Evolutionary conservation across 2,888 invertebrate species (phyloP), one percentile per base, ranked within the genome.

Genomic region (Lasius platythorax): DNA sequence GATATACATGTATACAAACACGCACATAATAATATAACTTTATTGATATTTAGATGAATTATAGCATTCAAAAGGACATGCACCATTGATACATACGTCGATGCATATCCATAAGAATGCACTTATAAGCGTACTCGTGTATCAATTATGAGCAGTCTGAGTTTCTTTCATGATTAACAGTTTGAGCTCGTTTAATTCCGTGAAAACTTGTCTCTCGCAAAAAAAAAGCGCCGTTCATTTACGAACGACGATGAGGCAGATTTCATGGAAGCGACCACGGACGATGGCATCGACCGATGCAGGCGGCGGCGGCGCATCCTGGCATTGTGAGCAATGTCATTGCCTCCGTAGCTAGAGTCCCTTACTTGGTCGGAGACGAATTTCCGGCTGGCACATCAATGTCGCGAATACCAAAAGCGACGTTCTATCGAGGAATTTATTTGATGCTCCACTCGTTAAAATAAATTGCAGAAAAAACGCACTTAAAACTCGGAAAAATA

Each of bases 321-420:
- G 91, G 89, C 89, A 89, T 90, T 89, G 90, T 83, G 89, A 91
- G 92, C 93, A 93, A 93, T 93, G 93, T 93, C 93, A 93, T 93
- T 93, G 93, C 93, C 92, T 92, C 83, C 88, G 86, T 87, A 75
- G 83, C 84, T 87, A 84, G 85, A 89, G 85, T 82, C 85, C 84
- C 91, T 89, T 85, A 87, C 85, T 82, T 82, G 75, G 86, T 86
- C 85, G 86, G 86, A 87, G 87, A 88, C 87, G 87, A 88, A 88
- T 89, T 90, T 90, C 89, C 88, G 86, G 88, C 84, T 76, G 64
- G 84, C 85, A 46, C 72, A 72, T 46, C 79, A 85, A 63, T 72
- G 73, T 64, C 73, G 70, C 84, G 82, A 87, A 87, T 87, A 84
- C 84, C 84, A 88, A 87, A 84, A 23, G 18, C 78, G 73, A 81